A percentile compares a stretch with the other conserved stretches of the same genome.
phyloP scores from a whole-genome alignment of 2,797 vertebrate species.

The Avahi laniger region DNA sequence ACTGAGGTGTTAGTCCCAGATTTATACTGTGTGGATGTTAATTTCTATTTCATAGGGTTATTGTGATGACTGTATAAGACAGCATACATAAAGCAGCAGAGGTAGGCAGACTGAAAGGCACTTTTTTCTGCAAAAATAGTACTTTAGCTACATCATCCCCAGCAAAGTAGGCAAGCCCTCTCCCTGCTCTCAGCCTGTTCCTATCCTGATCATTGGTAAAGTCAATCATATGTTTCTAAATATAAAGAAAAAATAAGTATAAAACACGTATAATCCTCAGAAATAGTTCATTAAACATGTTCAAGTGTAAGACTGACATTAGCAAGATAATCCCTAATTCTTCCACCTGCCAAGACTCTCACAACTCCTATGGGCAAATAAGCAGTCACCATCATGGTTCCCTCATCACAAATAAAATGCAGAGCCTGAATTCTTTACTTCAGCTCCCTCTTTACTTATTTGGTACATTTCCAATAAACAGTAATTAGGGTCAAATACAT shows the following conservation, averaged over 20 bases:
- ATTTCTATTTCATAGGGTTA: not conserved
- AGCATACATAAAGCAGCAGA: not conserved
- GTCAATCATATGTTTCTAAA: not conserved
- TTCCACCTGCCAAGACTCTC: not conserved
- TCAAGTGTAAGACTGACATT: not conserved
- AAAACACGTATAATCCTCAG: not conserved
- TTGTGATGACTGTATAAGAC: not conserved
- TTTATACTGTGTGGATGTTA: not conserved
- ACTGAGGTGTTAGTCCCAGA: not conserved
- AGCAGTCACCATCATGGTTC: not conserved
- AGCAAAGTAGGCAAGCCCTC: not conserved
- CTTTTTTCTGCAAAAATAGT: not conserved
- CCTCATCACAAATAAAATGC: not conserved
- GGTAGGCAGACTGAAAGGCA: not conserved
- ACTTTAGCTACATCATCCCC: not conserved
- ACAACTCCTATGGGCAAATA: not conserved
- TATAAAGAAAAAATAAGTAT: not conserved
- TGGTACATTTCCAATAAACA: slow-evolving; percentile 62
- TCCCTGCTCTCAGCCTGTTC: not conserved
- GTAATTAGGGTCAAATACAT: slow-evolving; percentile 74
- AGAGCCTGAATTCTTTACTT: not conserved
- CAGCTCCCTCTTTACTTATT: not conserved
- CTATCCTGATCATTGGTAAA: not conserved
- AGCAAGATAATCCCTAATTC: not conserved
- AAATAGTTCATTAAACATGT: not conserved